Base-by-base conservation (phyloP, 2,888 invertebrate species). In the Drosophila pullipes region DNA sequence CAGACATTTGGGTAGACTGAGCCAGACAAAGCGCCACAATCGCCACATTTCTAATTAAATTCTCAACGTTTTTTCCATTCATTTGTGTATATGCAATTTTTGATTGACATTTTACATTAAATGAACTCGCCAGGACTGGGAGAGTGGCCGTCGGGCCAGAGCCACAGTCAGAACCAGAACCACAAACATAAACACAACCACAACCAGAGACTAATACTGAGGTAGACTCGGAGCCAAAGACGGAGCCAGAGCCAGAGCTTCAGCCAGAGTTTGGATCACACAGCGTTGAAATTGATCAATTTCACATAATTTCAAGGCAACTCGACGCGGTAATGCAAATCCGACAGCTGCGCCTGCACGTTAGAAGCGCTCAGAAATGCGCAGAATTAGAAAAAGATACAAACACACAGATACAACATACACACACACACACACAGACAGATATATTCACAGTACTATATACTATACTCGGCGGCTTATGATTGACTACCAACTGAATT, bases 261-360 rank as follows among this genome's bases (percentile, higher is more conserved):
- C 16, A 61, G 47, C 22, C 13, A 35, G 49, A 63, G 53, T 30
- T 47, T 54, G 68, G 64, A 71, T 83, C 72, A 80, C 87, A 80
- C 73, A 81, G 88, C 91, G 92, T 91, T 92, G 92, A 92, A 92
- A 91, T 92, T 92, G 92, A 92, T 92, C 92, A 92, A 92, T 92
- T 92, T 92, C 91, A 91, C 89, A 91, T 91, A 91, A 91, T 91
- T 88, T 85, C 82, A 83, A 79, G 82, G 81, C 76, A 82, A 88
- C 85, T 88, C 91, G 82, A 78, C 80, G 78, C 81, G 76, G 90
- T 88, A 88, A 87, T 87, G 91, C 87, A 87, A 87, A 88, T 88
- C 87, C 88, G 87, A 88, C 87, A 88, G 91, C 82, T 89, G 90
- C 90, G 89, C 80, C 76, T 82, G 70, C 77, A 85, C 88, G 90